Base-by-base conservation (phyloP, 2,113 vertebrate genomes). In the Physeter macrocephalus region DNA sequence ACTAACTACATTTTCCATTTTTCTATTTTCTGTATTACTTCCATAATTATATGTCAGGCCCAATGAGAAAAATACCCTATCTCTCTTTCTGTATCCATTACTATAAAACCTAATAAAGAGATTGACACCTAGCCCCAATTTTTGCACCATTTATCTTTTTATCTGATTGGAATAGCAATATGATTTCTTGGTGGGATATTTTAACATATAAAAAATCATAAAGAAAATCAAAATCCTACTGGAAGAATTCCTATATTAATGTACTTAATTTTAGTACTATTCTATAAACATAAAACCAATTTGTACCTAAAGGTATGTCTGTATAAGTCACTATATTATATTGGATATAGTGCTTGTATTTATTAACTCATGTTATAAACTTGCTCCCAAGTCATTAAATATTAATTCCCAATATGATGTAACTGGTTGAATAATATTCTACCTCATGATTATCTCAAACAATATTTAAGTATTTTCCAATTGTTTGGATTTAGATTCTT, bases 1-100 rank as follows among this genome's bases (percentile, higher is more conserved):
- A 49, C 52, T 82, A 93, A 89, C 71, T 93, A 57, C 49, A 88
- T 81, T 86, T 90, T 93, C 85, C 57, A 52, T 90, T 95, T 94
- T 93, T 18, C 12, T n/a, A 29, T 64, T 97, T 94, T 36, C 64
- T 61, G 13, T 89, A 6, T 90, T 88, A 54, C 71, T 94, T 88
- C 57, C 31, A 81, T 64, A 97, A 93, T 90, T 88, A 71, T 15
- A 54, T 75, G 31, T 64, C 66, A 92, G 52, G 10, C 11, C 25
- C 87, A 90, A 49, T 78, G 64, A 91, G 81, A 96, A 96, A 96
- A 96, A 92, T 57, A 2, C 3, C 39, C 25, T 29, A 17, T 10
- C 36, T 57, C 25, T 67, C 64, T 94, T 88, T 39, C 83, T 86
- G 23, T 36, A 64, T 13, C 2, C 29, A 74, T 89, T 86, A 78